phyloP scores from a whole-genome alignment of 37 sponge, comb jelly and placozoan genomes.

The Petrosia ficiformis region DNA sequence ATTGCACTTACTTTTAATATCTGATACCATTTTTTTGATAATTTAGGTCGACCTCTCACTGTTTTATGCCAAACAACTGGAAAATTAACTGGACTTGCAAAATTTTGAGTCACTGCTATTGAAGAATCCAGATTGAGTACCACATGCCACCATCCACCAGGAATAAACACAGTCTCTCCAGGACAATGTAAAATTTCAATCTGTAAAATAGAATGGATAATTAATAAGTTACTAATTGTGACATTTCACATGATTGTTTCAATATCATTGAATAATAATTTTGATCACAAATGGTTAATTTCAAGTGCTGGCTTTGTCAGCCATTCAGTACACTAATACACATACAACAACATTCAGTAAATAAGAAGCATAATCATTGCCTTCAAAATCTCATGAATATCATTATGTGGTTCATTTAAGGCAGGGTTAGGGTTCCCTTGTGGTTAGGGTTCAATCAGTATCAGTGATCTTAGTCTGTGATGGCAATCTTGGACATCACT shows the following conservation, averaged over 20 bases:
- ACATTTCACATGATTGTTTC: too few relatives aligned
- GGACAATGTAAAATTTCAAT: constrained; percentile 82
- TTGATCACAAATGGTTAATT: background rate
- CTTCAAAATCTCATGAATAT: too few relatives aligned
- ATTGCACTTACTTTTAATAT: constrained; percentile 55
- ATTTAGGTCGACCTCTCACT: constrained; percentile 88
- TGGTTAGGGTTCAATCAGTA: too few relatives aligned
- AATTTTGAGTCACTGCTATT: constrained; percentile 98
- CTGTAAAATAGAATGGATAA: constrained; percentile 27
- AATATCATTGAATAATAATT: background rate
- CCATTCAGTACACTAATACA: background rate
- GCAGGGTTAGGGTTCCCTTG: too few relatives aligned
- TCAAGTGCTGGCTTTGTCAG: too few relatives aligned
- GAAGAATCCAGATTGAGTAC: constrained; percentile 89
- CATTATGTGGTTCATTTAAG: too few relatives aligned
- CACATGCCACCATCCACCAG: constrained; percentile 99
- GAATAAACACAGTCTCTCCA: constrained; percentile 97
- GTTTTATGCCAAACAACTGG: constrained; percentile 90
- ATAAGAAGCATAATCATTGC: background rate
- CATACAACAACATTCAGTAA: background rate
- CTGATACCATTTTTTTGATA: constrained; percentile 91
- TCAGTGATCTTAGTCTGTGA: too few relatives aligned
- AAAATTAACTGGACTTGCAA: constrained; percentile 81
- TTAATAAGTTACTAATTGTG: background rate
- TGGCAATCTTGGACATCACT: too few relatives aligned